These are phyloP conservation scores for Drosophila pseudoobscura DNA, from an alignment of 1,140 invertebrate genomes.

Conservation along the genomic window DNA sequence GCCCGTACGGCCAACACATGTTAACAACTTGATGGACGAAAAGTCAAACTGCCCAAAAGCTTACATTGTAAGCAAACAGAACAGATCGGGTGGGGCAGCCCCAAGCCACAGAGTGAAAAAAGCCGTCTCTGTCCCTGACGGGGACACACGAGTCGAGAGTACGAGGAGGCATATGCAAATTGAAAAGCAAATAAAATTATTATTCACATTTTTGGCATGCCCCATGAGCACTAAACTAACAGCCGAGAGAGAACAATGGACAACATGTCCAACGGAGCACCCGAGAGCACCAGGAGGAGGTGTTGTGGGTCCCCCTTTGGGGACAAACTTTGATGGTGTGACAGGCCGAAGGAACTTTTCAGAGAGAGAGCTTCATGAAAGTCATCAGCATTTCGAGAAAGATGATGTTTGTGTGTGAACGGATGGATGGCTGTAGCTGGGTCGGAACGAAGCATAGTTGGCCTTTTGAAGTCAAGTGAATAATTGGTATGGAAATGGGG, in stretches of 20 bases:
- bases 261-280: constrained; percentile 38
- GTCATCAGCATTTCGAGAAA: constrained; percentile 30
- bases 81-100: background rate
- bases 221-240: constrained; percentile 81
- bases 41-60: constrained; percentile 78
- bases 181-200: constrained; percentile 78
- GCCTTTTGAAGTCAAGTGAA: constrained; percentile 11
- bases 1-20: constrained; percentile 65
- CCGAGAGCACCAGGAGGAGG: constrained; percentile 1
- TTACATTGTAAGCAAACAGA: constrained; percentile 74
- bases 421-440: constrained; percentile 18
- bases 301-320: constrained; percentile 2
- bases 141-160: constrained; percentile 40
- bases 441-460: constrained; percentile 6
- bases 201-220: constrained; percentile 79
- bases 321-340: constrained; percentile 23
- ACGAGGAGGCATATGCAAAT: constrained; percentile 59
- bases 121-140: constrained; percentile 9
- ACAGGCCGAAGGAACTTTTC: constrained; percentile 15
- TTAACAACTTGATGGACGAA: constrained; percentile 79
- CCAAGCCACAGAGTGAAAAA: constrained; percentile 34
- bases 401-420: constrained; percentile 8
- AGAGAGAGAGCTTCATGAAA: constrained; percentile 31
- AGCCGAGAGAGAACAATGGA: constrained; percentile 64
- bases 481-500: background rate